Evolutionary conservation across 2,888 invertebrate genomes (phyloP), one percentile per base, ranked within the genome.

Genomic region (Drosophila subsilvestris): DNA sequence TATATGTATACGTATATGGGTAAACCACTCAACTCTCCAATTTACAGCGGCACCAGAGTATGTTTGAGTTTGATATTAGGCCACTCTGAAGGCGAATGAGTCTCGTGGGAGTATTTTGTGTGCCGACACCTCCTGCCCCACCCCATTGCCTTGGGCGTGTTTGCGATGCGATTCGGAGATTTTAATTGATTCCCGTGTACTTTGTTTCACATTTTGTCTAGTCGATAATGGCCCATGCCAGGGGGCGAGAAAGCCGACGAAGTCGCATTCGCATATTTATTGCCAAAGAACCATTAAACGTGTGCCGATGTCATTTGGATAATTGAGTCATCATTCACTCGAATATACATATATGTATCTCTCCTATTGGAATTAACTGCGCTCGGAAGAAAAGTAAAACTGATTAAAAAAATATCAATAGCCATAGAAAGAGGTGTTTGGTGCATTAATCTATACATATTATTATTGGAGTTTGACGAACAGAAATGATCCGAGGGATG

Each of bases 131-230:
- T 37, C 37, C n/a, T 37, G 2, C n/a, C 7, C 14, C 7, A 44
- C 32, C 6, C 25, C 5, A 25, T 25, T 43, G 27, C 57, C 50
- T 57, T 57, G 73, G 69, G 75, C 73, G 42, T 59, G 63, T 55
- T 59, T 47, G 22, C 48, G 27, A 18, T 74, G 60, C 65, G 65
- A 78, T 76, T 75, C 63, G 48, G 50, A 70, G 63, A 75, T 74
- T 84, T 81, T 81, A 81, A 84, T 84, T 82, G 85, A 85, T 82
- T 78, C 71, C 71, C 58, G n/a, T 55, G 47, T 62, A 44, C 59
- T 53, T 58, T 55, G 51, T 25, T 25, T 43, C 45, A 7, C 57
- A 49, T n/a, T 25, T 47, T 58, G 65, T 67, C 59, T 61, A 54
- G 18, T 56, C 61, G 63, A 73, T 84, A 81, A 81, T 84, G 72